These are phyloP conservation scores for Craniophora ligustri DNA, from an alignment of 2,888 invertebrate species.

Conservation along the genomic window DNA sequence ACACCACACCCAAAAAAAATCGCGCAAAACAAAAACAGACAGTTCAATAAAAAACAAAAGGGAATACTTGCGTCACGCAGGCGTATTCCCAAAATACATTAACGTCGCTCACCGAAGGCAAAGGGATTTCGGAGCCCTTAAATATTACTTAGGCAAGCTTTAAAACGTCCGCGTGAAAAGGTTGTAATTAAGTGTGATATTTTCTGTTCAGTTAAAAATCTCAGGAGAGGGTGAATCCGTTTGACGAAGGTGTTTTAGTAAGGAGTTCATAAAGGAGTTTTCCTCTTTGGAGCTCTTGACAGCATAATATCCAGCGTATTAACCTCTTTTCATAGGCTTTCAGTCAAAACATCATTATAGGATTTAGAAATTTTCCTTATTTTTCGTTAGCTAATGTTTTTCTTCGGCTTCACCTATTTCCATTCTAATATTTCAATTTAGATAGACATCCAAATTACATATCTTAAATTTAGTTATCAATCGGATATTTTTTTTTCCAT, in stretches of 20 bases:
- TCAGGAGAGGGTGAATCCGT: constrained; percentile 46
- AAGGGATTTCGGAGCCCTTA: constrained; percentile 53
- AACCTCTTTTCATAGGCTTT: constrained; percentile 35
- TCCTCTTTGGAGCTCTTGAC: constrained; percentile 36
- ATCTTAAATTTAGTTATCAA: too few relatives aligned
- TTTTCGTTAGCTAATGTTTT: constrained; percentile 4
- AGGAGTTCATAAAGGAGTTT: constrained; percentile 45
- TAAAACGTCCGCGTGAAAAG: constrained; percentile 53
- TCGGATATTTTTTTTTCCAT: too few relatives aligned
- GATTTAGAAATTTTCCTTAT: constrained; percentile 20
- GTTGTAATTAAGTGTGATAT: constrained; percentile 55
- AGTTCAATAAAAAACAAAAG: constrained; percentile 50
- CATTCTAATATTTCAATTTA: not conserved
- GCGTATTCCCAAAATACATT: constrained; percentile 54
- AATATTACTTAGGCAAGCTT: constrained; percentile 57
- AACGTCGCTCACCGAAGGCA: constrained; percentile 42
- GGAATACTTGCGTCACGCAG: constrained; percentile 22
- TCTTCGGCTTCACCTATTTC: not conserved
- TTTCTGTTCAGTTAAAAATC: constrained; percentile 53
- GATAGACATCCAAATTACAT: too few relatives aligned
- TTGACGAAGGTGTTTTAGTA: constrained; percentile 37
- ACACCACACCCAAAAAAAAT: constrained; percentile 18
- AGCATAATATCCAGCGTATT: constrained; percentile 45
- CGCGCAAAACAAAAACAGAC: constrained; percentile 27
- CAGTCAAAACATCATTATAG: constrained; percentile 40